phyloP scores from a whole-genome alignment of 2,888 invertebrate species.

The Toxonevra muliebris region DNA sequence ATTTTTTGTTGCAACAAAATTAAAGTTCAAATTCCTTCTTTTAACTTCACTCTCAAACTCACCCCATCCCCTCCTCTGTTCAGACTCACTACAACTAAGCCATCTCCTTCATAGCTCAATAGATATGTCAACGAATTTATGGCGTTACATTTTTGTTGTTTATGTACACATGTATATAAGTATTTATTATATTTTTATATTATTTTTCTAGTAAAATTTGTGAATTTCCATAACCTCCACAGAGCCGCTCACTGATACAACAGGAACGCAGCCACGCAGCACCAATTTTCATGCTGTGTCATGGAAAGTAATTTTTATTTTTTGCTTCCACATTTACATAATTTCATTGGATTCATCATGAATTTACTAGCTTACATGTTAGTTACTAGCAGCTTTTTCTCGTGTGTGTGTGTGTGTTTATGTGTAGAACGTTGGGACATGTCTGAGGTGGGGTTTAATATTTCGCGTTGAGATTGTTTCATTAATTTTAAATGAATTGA shows the following conservation, averaged over 20 bases:
- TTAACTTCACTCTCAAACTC: too few species aligned
- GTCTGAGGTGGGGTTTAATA: too few species aligned
- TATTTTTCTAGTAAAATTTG: conserved; percentile 7
- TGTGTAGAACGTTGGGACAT: too few species aligned
- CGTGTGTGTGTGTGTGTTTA: too few species aligned
- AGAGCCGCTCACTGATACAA: conserved; percentile 1
- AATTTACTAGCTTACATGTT: conserved; percentile 15
- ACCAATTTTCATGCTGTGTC: conserved; percentile 16
- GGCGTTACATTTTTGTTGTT: conserved; percentile 19
- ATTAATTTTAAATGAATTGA: too few species aligned
- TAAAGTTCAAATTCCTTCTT: too few species aligned
- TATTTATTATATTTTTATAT: neutral
- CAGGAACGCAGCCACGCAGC: too few species aligned
- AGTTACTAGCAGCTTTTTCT: conserved; percentile 9
- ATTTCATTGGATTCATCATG: conserved; percentile 24
- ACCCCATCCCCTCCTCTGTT: too few species aligned
- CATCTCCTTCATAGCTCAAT: neutral
- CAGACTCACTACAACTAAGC: too few species aligned
- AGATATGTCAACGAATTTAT: conserved; percentile 25
- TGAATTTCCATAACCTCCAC: conserved; percentile 26
- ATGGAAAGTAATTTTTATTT: conserved; percentile 25
- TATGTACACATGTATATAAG: neutral
- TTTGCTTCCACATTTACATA: conserved; percentile 27
- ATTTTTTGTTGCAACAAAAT: too few species aligned
- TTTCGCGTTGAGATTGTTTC: too few species aligned